phyloP scores from a whole-genome alignment of 2,888 invertebrate species.

The Aporophyla lueneburgensis region DNA sequence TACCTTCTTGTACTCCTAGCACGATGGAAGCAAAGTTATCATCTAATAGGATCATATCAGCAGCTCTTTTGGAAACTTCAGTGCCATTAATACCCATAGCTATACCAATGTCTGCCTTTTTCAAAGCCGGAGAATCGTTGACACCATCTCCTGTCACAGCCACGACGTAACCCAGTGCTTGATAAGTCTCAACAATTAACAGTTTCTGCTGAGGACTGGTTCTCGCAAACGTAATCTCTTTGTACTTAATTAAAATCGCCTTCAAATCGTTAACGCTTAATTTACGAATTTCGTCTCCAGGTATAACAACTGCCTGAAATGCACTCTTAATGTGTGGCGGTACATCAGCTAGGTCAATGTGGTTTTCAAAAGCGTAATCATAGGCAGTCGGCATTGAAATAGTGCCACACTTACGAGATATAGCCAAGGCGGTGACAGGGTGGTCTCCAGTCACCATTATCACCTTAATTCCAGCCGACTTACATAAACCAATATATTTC shows the following conservation, averaged over 20 bases:
- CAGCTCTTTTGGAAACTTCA: constrained; percentile 96
- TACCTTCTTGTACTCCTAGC: constrained; percentile 95
- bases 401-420: constrained; percentile 92
- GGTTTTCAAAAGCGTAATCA: constrained; percentile 92
- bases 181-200: constrained; percentile 94
- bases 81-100: constrained; percentile 95
- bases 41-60: constrained; percentile 97
- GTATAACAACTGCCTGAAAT: constrained; percentile 84
- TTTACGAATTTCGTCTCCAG: constrained; percentile 90
- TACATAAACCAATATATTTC: constrained; percentile 92
- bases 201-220: constrained; percentile 93
- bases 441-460: constrained; percentile 94
- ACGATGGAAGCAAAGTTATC: constrained; percentile 97
- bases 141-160: constrained; percentile 97
- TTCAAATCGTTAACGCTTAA: constrained; percentile 91
- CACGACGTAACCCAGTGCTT: constrained; percentile 94
- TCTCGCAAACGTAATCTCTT: constrained; percentile 94
- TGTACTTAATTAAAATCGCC: constrained; percentile 90
- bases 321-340: constrained; percentile 84
- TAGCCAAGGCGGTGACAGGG: constrained; percentile 94
- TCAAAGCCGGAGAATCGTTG: constrained; percentile 96
- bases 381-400: constrained; percentile 92
- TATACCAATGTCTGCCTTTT: constrained; percentile 96
- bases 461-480: constrained; percentile 93
- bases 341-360: constrained; percentile 89